These are phyloP conservation scores for Acholoe squamosa DNA, from an alignment of 2,888 invertebrate genomes.

Conservation along the genomic window DNA sequence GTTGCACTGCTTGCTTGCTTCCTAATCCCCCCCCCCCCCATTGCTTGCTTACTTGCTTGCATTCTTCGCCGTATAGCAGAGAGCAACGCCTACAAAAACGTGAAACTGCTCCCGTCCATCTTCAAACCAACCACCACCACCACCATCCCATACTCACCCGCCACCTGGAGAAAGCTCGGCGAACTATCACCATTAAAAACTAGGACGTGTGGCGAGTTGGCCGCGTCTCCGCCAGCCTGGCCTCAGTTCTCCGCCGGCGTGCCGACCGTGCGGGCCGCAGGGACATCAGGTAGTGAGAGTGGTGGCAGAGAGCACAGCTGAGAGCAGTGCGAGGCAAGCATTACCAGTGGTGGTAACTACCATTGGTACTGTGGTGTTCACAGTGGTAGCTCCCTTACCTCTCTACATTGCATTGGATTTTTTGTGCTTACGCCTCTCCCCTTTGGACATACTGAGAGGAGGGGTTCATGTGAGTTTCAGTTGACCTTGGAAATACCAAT, in stretches of 20 bases:
- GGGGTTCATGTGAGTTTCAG: too few species aligned
- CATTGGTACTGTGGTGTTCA: too few species aligned
- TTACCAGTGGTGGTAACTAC: not conserved
- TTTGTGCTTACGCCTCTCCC: too few species aligned
- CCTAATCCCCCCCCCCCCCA: too few species aligned
- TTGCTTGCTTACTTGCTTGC: too few species aligned
- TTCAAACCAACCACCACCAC: not conserved
- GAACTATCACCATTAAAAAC: not conserved
- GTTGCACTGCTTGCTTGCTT: too few species aligned
- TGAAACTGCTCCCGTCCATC: not conserved
- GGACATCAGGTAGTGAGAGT: not conserved
- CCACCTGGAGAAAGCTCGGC: not conserved
- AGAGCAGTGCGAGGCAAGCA: not conserved
- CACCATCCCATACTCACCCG: not conserved
- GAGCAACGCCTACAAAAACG: too few species aligned
- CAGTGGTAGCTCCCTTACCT: too few species aligned
- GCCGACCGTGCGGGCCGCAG: not conserved
- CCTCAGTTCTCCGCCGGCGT: not conserved
- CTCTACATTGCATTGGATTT: too few species aligned
- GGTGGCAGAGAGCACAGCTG: not conserved
- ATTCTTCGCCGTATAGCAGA: too few species aligned
- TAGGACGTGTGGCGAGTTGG: not conserved
- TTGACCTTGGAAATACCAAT: too few species aligned
- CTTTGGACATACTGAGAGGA: too few species aligned
- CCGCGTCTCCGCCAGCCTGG: not conserved